Evolutionary conservation across 2,888 invertebrate species (phyloP), one percentile per base, ranked within the genome.

Genomic region (Lordiphosa fenestrarum): DNA sequence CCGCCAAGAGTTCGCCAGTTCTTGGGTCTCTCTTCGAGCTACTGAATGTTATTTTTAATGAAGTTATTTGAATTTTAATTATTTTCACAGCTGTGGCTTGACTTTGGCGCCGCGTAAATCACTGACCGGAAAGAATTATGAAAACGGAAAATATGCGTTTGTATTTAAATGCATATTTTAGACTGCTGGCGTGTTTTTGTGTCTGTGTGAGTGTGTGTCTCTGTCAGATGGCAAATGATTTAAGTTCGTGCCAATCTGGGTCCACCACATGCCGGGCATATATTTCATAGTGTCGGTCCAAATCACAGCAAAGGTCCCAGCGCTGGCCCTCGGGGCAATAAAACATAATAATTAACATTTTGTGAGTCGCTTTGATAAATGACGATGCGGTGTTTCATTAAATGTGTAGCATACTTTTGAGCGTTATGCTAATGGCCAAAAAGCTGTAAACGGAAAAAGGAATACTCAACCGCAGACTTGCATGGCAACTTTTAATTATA

Each of bases 401-500:
- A 76, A 35, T 33, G 7, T n/a, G 46, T 63, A 75, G 83, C 75
- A 82, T 73, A 82, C 71, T 78, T 69, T 68, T 52, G 54, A 74
- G 78, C 80, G 63, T 56, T 78, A 71, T 71, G 78, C 77, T 76
- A 81, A 75, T 80, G 70, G 70, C 53, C 66, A 42, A 48, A 36
- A 36, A 53, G 30, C 12, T 12, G 47, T n/a, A 47, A 47, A 36
- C 35, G 30, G 30, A 49, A 39, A 51, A 53, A 30, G 48, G 41
- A 54, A 73, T 71, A 71, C 70, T 69, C 69, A 69, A 62, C 71
- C 83, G 73, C 78, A 82, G 70, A 78, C 70, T 78, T 72, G 77
- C 82, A 82, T 75, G 74, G 70, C 41, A 77, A 77, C 80, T 78
- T 78, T 78, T 78, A 78, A 78, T 78, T 78, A 78, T 71, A 78